Evolutionary conservation across 2,113 vertebrate genomes (phyloP).

Genomic region (Hyperoodon ampullatus): DNA sequence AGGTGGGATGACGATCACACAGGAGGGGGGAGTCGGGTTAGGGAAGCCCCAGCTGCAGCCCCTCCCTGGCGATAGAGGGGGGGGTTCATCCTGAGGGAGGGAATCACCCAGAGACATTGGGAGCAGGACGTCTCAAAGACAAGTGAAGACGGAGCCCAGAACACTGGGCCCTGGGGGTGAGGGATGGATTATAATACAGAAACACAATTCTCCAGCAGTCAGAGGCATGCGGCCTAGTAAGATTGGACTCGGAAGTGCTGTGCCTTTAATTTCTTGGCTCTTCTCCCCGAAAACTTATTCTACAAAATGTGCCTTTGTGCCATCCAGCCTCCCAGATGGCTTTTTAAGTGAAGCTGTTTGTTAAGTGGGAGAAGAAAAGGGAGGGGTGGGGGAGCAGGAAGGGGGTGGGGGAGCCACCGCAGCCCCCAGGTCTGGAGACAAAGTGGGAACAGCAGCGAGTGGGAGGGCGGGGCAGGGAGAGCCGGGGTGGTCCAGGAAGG

Average conservation of each 20-base stretch:
- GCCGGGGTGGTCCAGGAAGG: not conserved
- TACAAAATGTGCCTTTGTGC: constrained; percentile 36
- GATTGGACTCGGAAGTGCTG: constrained; percentile 1
- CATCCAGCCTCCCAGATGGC: constrained; percentile 73
- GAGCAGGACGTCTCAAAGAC: not conserved
- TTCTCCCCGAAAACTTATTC: constrained; percentile 16
- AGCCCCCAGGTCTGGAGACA: not conserved
- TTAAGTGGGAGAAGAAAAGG: constrained; percentile 4
- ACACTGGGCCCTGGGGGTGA: rapidly evolving
- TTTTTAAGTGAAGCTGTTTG: constrained; percentile 66
- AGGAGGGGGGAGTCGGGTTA: not conserved
- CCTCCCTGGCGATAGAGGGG: not conserved
- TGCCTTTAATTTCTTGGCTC: constrained; percentile 52
- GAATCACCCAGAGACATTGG: not conserved
- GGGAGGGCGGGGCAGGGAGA: not conserved
- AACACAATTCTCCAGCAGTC: not conserved
- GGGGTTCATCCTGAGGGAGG: not conserved
- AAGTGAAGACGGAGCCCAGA: not conserved
- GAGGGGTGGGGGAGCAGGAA: not conserved
- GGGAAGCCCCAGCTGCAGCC: not conserved
- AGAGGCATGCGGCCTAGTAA: constrained; percentile 17
- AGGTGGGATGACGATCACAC: rapidly evolving
- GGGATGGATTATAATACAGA: not conserved
- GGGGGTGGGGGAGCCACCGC: not conserved
- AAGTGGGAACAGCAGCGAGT: not conserved